phyloP scores from a whole-genome alignment of 2,888 invertebrate species.

The Orgyia antiqua region DNA sequence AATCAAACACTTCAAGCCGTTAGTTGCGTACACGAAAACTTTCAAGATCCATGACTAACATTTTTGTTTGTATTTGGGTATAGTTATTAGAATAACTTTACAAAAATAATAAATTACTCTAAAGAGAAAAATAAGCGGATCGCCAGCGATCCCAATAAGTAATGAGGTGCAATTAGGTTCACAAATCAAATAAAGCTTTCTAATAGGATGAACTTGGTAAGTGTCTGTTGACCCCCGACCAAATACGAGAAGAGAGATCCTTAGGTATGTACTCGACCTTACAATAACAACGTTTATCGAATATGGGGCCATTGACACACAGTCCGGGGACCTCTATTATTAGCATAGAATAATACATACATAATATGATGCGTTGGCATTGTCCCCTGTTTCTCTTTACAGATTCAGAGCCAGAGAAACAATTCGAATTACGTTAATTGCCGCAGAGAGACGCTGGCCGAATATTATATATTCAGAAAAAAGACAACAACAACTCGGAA shows the following conservation, averaged over 20 bases:
- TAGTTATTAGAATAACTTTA: slow-evolving; percentile 34
- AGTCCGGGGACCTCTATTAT: slow-evolving; percentile 1
- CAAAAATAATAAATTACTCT: slow-evolving; percentile 60
- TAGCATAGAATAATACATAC: slow-evolving; percentile 9
- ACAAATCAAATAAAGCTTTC: slow-evolving; percentile 63
- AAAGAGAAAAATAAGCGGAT: slow-evolving; percentile 69
- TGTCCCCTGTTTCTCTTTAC: slow-evolving; percentile 8
- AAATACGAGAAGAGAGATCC: slow-evolving; percentile 22
- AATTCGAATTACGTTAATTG: slow-evolving; percentile 13
- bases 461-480: slow-evolving; percentile 70
- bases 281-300: slow-evolving; percentile 6
- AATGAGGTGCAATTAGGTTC: slow-evolving; percentile 69
- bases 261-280: slow-evolving; percentile 19
- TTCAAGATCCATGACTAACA: slow-evolving; percentile 45
- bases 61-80: slow-evolving; percentile 40
- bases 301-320: background rate
- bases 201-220: slow-evolving; percentile 51
- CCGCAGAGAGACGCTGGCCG: slow-evolving; percentile 53
- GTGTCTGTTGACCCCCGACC: slow-evolving; percentile 42
- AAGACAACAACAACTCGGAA: slow-evolving; percentile 69
- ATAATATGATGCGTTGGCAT: slow-evolving; percentile 8
- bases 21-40: slow-evolving; percentile 66
- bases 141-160: slow-evolving; percentile 72
- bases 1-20: slow-evolving; percentile 67
- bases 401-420: slow-evolving; percentile 12